A percentile compares a stretch with the other conserved stretches of the same genome.
These are phyloP conservation scores for Rhagologus leucostigma DNA, from an alignment of 2,113 vertebrate species.

Conservation along the genomic window DNA sequence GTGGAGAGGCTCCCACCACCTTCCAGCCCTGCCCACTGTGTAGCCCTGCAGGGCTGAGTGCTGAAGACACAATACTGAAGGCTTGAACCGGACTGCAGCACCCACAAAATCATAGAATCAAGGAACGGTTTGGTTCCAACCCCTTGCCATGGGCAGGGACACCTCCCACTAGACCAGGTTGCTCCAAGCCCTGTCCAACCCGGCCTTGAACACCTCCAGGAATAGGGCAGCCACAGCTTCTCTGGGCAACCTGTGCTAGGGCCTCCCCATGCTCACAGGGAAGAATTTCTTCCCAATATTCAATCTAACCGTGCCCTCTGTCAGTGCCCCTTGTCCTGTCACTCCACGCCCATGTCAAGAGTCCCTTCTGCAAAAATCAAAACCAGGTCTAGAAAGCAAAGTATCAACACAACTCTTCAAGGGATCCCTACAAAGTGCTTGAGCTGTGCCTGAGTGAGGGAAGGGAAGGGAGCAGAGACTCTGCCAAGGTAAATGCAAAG, in stretches of 20 bases:
- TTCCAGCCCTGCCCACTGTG: neutral
- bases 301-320: neutral
- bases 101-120: neutral
- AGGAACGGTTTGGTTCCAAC: neutral
- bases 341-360: neutral
- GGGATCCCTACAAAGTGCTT: neutral
- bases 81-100: neutral
- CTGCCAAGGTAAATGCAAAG: neutral
- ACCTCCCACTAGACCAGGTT: neutral
- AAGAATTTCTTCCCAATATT: neutral
- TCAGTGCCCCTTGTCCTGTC: neutral
- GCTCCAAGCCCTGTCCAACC: neutral
- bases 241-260: neutral
- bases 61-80: too few species aligned
- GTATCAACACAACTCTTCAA: fast-evolving
- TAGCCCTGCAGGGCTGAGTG: neutral
- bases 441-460: neutral
- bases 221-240: neutral
- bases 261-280: fast-evolving
- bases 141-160: neutral
- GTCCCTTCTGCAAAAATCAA: neutral
- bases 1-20: neutral
- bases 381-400: neutral
- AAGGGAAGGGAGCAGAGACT: neutral
- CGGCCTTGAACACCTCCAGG: neutral